phyloP scores from a whole-genome alignment of 1,140 invertebrate species.

The Hypsibius dujardini region DNA sequence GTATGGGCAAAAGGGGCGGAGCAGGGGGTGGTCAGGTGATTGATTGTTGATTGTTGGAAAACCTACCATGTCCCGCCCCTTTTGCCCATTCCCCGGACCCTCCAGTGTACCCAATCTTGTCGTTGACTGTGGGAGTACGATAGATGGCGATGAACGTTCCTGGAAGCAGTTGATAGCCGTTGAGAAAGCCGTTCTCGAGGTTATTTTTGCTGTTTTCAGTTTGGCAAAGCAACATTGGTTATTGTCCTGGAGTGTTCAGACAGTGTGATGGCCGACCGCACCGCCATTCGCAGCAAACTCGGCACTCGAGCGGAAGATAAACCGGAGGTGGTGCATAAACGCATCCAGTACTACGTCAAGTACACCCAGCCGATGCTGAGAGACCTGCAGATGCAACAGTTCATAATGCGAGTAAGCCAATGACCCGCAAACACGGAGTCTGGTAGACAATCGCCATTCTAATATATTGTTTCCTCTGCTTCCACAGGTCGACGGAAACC shows the following conservation, averaged over 20 bases:
- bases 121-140: too few species aligned
- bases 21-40: too few species aligned
- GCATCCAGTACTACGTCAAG: constrained; percentile 13
- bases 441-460: not conserved
- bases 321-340: not conserved
- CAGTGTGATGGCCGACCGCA: not conserved
- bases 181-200: too few species aligned
- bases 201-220: not conserved
- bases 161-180: too few species aligned
- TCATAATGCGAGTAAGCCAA: not conserved
- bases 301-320: constrained; percentile 13
- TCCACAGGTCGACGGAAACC: not conserved
- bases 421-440: not conserved
- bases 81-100: too few species aligned
- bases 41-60: not conserved
- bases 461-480: not conserved
- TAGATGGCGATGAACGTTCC: too few species aligned
- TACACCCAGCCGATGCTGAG: constrained; percentile 9
- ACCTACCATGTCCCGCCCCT: not conserved
- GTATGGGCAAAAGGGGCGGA: too few species aligned
- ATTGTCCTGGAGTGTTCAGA: constrained; percentile 2
- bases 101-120: too few species aligned
- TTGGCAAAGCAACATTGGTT: constrained; percentile 8
- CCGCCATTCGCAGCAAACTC: not conserved
- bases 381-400: constrained; percentile 16